phyloP scores from a whole-genome alignment of 1,140 invertebrate species.

The Calliopsis andreniformis region DNA sequence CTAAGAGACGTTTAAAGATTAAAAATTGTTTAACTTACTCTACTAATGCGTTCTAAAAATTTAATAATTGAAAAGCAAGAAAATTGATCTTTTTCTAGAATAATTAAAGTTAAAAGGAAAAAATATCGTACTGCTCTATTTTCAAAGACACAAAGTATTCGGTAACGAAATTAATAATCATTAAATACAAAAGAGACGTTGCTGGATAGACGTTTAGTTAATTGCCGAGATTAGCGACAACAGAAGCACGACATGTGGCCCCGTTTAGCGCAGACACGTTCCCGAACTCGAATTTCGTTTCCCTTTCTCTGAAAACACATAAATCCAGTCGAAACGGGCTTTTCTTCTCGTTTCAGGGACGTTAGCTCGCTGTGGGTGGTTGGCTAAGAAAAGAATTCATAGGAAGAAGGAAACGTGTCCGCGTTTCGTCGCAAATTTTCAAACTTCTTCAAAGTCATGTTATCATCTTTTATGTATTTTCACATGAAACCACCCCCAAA shows the following conservation, averaged over 20 bases:
- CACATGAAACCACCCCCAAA: too few relatives aligned
- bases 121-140: too few relatives aligned
- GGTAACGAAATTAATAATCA: conserved; percentile 24
- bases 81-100: too few relatives aligned
- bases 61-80: too few relatives aligned
- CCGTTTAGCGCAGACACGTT: conserved; percentile 42
- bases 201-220: conserved; percentile 55
- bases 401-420: not conserved
- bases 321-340: conserved; percentile 47
- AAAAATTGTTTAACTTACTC: too few relatives aligned
- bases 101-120: too few relatives aligned
- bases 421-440: conserved; percentile 17
- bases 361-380: conserved; percentile 36
- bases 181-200: not conserved
- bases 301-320: conserved; percentile 66
- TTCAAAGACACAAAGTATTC: too few relatives aligned
- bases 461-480: not conserved
- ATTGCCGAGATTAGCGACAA: conserved; percentile 72
- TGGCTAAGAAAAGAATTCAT: conserved; percentile 31
- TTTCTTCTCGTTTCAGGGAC: conserved; percentile 23
- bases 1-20: too few relatives aligned
- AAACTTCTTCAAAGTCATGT: not conserved
- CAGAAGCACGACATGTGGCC: conserved; percentile 60
- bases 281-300: conserved; percentile 50
- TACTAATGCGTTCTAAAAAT: too few relatives aligned